A percentile compares a stretch with the other conserved stretches of the same genome.
Conservation (phyloP, 2,888 invertebrate genomes). For the Ichneumon xanthorius region DNA sequence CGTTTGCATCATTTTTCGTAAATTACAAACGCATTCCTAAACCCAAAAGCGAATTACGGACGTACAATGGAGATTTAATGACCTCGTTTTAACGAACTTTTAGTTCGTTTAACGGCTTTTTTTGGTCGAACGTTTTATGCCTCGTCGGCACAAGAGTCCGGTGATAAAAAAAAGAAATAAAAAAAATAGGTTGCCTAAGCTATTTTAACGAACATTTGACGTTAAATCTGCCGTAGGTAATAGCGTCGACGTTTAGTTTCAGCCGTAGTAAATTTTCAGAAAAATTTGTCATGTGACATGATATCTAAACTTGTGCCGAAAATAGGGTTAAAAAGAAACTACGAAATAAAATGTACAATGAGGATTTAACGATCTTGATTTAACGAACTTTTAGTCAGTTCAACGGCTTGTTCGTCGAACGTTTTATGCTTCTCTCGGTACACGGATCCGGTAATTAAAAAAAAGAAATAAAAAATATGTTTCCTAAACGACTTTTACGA, state of each 20-base stretch:
- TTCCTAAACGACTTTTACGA: no score
- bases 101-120: background rate
- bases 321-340: no score
- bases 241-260: no score
- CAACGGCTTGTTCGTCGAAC: background rate
- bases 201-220: no score
- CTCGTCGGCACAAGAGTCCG: background rate
- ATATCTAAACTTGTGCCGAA: no score
- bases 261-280: no score
- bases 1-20: constrained; percentile 47
- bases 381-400: background rate
- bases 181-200: no score
- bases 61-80: background rate
- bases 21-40: constrained; percentile 13
- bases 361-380: background rate
- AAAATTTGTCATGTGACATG: no score
- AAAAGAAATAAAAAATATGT: background rate
- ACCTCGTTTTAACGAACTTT: background rate
- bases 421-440: background rate
- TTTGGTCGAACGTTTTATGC: background rate
- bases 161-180: background rate
- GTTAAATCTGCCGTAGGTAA: no score
- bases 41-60: background rate
- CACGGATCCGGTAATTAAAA: background rate
- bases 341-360: background rate